These are phyloP conservation scores for Opisthocomus hoazin DNA, from an alignment of 2,113 vertebrate genomes.

Conservation along the genomic window DNA sequence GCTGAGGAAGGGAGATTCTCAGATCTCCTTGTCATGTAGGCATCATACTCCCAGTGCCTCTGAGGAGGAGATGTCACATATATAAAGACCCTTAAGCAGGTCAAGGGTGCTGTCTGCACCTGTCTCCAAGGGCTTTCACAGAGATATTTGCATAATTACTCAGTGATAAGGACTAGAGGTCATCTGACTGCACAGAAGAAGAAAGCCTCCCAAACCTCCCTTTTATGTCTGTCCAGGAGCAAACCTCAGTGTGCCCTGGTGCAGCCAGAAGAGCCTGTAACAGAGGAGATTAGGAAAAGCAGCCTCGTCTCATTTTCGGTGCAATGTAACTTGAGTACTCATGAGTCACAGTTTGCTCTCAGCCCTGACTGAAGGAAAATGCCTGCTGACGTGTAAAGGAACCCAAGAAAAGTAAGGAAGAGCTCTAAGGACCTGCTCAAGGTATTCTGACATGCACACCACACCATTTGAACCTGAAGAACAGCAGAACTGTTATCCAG, in stretches of 20 bases:
- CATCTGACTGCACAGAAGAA: not conserved
- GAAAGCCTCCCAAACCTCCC: not conserved
- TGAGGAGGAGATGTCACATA: not conserved
- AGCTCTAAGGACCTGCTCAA: not conserved
- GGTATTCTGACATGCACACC: not conserved
- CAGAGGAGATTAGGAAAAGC: conserved; percentile 2
- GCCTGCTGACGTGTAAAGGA: not conserved
- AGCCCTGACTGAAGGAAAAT: not conserved
- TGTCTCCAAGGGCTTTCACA: not conserved
- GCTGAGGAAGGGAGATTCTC: not conserved
- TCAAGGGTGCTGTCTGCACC: not conserved
- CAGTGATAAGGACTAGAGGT: not conserved
- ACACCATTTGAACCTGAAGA: not conserved
- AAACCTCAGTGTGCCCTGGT: not conserved
- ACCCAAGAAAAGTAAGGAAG: not conserved
- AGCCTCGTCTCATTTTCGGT: not conserved
- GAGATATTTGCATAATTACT: not conserved
- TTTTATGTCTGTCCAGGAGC: not conserved
- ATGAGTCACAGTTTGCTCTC: not conserved
- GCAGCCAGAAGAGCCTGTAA: not conserved
- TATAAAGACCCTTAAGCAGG: not conserved
- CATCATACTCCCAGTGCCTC: not conserved
- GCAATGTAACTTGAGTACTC: not conserved
- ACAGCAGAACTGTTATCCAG: not conserved
- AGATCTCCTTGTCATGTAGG: not conserved